These are phyloP conservation scores for Drosophila subobscura DNA, from an alignment of 1,140 invertebrate genomes.

Conservation along the genomic window DNA sequence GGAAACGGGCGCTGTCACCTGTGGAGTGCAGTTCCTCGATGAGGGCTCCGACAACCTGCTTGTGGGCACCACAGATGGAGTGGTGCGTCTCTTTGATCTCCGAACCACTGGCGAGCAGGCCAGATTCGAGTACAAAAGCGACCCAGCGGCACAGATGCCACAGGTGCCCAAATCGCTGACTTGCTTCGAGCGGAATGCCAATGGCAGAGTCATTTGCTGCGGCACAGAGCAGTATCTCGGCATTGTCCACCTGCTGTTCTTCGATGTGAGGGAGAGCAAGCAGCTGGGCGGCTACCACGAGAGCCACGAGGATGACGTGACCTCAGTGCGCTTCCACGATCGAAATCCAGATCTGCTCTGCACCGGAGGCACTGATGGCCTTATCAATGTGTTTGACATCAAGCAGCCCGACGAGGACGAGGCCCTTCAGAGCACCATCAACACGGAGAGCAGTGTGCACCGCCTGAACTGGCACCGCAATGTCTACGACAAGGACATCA, in stretches of 20 bases:
- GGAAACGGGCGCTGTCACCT: slow-evolving; percentile 20
- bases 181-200: slow-evolving; percentile 90
- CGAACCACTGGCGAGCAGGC: slow-evolving; percentile 49
- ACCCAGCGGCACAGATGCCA: slow-evolving; percentile 81
- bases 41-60: slow-evolving; percentile 53
- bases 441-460: slow-evolving; percentile 92
- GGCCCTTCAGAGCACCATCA: slow-evolving; percentile 91
- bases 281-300: slow-evolving; percentile 93
- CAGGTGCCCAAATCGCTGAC: slow-evolving; percentile 85
- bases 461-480: slow-evolving; percentile 85
- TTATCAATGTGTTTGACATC: slow-evolving; percentile 94
- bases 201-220: slow-evolving; percentile 89
- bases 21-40: slow-evolving; percentile 70
- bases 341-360: slow-evolving; percentile 88
- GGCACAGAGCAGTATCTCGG: slow-evolving; percentile 89
- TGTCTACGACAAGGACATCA: slow-evolving; percentile 84
- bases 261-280: slow-evolving; percentile 89
- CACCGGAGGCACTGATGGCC: slow-evolving; percentile 92
- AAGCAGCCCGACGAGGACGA: slow-evolving; percentile 90
- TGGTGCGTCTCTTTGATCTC: slow-evolving; percentile 70
- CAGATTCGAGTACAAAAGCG: slow-evolving; percentile 48
- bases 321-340: slow-evolving; percentile 91
- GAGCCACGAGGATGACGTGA: slow-evolving; percentile 93
- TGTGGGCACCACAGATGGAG: slow-evolving; percentile 67
- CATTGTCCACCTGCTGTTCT: slow-evolving; percentile 92